Conservation (phyloP, 2,113 vertebrate species). For the Ictidomys tridecemlineatus region DNA sequence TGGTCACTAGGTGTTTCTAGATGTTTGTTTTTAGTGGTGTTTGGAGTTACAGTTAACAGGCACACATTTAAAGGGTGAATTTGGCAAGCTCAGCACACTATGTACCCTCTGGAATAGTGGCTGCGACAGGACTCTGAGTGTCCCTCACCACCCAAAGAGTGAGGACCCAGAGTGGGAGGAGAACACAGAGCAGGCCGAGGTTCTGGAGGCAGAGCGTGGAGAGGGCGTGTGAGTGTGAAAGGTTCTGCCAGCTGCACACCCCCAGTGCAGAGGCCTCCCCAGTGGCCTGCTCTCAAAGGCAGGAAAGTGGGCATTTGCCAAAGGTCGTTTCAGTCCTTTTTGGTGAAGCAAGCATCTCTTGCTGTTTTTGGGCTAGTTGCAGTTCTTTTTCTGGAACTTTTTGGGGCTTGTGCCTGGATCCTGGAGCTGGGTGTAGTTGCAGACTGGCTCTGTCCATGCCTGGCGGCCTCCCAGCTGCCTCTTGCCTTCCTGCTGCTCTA, state of each 20-base stretch:
- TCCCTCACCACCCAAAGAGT: too few species aligned
- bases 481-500: rapidly evolving
- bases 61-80: rapidly evolving
- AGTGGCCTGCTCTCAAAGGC: background rate
- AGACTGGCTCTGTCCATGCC: background rate
- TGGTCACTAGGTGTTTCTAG: rapidly evolving
- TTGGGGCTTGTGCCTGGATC: too few species aligned
- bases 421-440: background rate
- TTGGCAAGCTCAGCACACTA: rapidly evolving
- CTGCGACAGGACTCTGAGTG: too few species aligned
- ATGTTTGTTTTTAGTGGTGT: rapidly evolving
- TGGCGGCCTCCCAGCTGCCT: background rate
- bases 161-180: too few species aligned
- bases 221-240: too few species aligned
- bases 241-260: background rate
- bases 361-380: rapidly evolving
- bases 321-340: too few species aligned
- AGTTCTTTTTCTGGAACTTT: rapidly evolving
- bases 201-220: background rate
- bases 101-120: too few species aligned
- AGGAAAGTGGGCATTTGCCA: too few species aligned
- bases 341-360: rapidly evolving
- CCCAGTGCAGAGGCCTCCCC: too few species aligned
- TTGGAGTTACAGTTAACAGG: rapidly evolving
- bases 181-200: too few species aligned